A percentile compares a stretch with the other conserved stretches of the same genome.
Evolutionary conservation across 2,113 vertebrate genomes (phyloP).

Genomic region (Phalacrocorax brasilianus): DNA sequence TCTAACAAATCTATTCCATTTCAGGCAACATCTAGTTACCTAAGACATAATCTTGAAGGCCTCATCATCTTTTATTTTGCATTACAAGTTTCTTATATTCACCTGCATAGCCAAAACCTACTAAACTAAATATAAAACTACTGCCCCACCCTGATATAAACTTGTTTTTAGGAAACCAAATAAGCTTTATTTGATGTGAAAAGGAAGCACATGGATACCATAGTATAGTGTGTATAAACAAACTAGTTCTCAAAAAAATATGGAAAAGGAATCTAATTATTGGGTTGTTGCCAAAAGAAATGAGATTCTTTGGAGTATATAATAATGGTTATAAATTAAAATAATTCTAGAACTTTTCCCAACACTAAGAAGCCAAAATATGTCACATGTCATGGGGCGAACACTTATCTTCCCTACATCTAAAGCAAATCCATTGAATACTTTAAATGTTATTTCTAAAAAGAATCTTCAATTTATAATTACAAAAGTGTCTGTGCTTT

Average conservation of each 20-base stretch:
- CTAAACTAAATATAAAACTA: neutral
- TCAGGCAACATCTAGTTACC: neutral
- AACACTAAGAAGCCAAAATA: neutral
- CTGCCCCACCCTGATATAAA: neutral
- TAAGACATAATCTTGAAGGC: neutral
- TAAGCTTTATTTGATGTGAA: neutral
- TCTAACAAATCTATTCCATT: neutral
- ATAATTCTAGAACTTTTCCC: neutral
- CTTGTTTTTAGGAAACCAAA: neutral
- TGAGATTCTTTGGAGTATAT: neutral
- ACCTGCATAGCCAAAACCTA: neutral
- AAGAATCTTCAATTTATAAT: neutral
- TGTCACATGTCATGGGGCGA: neutral
- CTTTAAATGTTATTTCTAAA: constrained; percentile 17
- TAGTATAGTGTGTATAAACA: neutral
- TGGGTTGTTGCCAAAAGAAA: neutral
- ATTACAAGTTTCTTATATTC: neutral
- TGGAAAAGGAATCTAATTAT: neutral
- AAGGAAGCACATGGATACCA: neutral
- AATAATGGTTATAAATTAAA: neutral
- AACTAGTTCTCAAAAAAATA: neutral
- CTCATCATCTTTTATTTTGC: neutral
- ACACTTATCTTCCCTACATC: neutral
- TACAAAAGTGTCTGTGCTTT: neutral
- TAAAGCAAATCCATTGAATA: neutral